These are phyloP conservation scores for Agapornis canus DNA, from an alignment of 2,797 vertebrate genomes.

Conservation along the genomic window DNA sequence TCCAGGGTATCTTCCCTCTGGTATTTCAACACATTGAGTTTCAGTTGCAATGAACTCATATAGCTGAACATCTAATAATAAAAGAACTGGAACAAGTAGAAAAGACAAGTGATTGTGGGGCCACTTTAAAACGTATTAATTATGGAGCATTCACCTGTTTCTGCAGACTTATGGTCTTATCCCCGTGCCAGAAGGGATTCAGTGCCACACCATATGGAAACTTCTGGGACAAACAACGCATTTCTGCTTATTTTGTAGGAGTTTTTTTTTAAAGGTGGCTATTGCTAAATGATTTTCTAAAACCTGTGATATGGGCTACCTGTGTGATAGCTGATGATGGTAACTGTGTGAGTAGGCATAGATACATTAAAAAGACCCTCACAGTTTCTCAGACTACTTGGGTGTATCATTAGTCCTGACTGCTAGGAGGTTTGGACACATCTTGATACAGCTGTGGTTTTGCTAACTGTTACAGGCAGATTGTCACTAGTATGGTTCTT, in stretches of 20 bases:
- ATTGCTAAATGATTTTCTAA: background rate
- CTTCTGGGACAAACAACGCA: background rate
- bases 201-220: background rate
- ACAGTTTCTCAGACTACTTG: background rate
- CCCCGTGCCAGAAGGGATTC: background rate
- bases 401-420: background rate
- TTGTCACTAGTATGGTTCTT: constrained; percentile 13
- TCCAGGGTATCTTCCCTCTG: background rate
- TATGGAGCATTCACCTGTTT: background rate
- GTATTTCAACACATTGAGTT: background rate
- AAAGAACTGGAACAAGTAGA: background rate
- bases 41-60: background rate
- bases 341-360: background rate
- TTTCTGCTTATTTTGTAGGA: background rate
- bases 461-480: constrained; percentile 33
- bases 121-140: background rate
- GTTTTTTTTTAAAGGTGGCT: background rate
- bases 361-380: background rate
- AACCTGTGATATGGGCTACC: background rate
- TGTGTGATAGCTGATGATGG: background rate
- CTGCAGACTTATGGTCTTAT: background rate
- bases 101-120: background rate
- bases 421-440: background rate
- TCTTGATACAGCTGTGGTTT: constrained; percentile 13
- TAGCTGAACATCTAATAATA: background rate